Conservation (phyloP, 2,888 invertebrate genomes). For the Gryllus longicercus region DNA sequence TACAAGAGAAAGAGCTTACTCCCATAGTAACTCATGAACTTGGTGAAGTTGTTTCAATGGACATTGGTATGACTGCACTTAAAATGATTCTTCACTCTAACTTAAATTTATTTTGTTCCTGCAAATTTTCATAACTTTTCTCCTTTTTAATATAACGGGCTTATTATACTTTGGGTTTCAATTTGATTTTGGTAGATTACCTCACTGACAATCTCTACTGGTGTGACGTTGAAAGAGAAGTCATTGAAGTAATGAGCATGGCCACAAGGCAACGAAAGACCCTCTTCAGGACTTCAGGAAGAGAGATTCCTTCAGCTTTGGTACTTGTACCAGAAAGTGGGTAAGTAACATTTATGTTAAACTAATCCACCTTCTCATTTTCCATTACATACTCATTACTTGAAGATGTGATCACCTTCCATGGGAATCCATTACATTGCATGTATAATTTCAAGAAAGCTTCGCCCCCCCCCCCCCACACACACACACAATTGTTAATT, state of each 20-base stretch:
- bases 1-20: conserved; percentile 37
- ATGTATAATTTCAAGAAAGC: too few relatives aligned
- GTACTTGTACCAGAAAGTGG: conserved; percentile 64
- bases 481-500: conserved; percentile 20
- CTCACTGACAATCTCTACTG: conserved; percentile 71
- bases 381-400: too few relatives aligned
- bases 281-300: conserved; percentile 56
- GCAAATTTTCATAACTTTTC: too few relatives aligned
- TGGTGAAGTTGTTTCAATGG: conserved; percentile 56
- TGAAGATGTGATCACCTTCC: too few relatives aligned
- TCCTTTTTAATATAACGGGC: too few relatives aligned
- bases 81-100: too few relatives aligned
- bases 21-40: conserved; percentile 48
- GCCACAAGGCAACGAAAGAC: conserved; percentile 57
- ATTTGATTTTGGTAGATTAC: conserved; percentile 55
- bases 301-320: conserved; percentile 65
- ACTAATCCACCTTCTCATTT: too few relatives aligned
- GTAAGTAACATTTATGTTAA: conserved; percentile 45
- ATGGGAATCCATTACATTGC: too few relatives aligned
- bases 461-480: too few relatives aligned
- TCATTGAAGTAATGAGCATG: conserved; percentile 65
- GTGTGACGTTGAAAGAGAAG: conserved; percentile 60
- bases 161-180: background rate
- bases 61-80: conserved; percentile 51
- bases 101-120: too few relatives aligned